Evolutionary conservation across 2,113 vertebrate species (phyloP).

Genomic region (Aix galericulata): DNA sequence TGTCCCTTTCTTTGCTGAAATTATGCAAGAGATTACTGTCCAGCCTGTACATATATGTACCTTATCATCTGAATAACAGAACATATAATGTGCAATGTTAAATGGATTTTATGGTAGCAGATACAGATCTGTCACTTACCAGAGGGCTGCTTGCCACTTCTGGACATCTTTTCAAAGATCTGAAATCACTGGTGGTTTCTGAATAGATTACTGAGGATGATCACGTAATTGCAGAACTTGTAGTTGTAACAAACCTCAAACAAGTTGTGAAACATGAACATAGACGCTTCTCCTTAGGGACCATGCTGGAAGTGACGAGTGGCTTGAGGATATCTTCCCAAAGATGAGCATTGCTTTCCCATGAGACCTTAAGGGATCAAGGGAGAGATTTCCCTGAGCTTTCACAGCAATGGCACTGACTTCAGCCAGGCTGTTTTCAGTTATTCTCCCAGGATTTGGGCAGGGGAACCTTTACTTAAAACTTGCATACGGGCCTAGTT

Average conservation of each 20-base stretch:
- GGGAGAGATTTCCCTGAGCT: background rate
- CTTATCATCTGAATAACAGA: constrained; percentile 25
- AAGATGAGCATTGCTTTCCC: rapidly evolving
- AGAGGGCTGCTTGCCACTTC: background rate
- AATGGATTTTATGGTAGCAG: constrained; percentile 7
- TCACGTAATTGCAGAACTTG: background rate
- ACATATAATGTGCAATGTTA: constrained; percentile 29
- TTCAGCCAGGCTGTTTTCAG: background rate
- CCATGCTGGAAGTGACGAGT: background rate
- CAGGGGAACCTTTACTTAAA: rapidly evolving
- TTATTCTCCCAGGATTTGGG: background rate
- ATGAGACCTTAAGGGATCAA: rapidly evolving
- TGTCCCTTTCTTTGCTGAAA: constrained; percentile 26
- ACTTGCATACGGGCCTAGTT: background rate
- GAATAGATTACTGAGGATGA: background rate
- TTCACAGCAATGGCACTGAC: background rate
- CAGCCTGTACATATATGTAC: background rate
- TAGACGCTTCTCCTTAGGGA: background rate
- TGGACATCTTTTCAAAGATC: constrained; percentile 24
- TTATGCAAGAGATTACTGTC: constrained; percentile 50
- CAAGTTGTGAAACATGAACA: background rate
- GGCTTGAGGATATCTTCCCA: background rate
- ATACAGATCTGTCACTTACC: background rate
- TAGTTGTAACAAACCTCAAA: background rate
- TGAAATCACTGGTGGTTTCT: background rate